Base-by-base conservation (phyloP, 2,797 vertebrate species). In the Myripristis jacobus region DNA sequence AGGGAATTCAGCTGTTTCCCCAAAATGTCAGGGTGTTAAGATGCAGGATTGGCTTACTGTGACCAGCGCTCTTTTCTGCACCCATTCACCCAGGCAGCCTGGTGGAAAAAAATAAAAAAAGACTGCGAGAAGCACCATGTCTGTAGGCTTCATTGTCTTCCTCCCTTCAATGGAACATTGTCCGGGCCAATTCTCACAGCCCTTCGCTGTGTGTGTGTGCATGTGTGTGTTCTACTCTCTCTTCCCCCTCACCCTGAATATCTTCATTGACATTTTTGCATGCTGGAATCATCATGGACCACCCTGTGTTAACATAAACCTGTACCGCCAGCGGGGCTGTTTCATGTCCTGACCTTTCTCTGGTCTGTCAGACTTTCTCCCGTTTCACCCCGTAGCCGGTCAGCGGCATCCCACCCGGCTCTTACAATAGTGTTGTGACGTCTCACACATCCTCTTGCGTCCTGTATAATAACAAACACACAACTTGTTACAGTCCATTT, bases 231-330 rank as follows among this genome's bases (percentile, higher is more conserved):
- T 70, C 50, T 9, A 48, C 8, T 70, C 77, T 76, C 76, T 64
- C 44, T 22, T 77, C 56, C 81, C 50, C 73, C 58, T 79, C 53
- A 12, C 81, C 67, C 79, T 51, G 29, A 73, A 76, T 81, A 87
- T 92, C 84, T 90, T 79, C 87, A 75, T 87, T 89, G 79, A 92
- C 87, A 93, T 94, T 89, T 93, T 93, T 94, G 77, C 75, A 60
- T 18, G 61, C 77, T 90, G 81, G 66, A 86, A 88, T 94, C 88
- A 93, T 86, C 64, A 56, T 18, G 7, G 94, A 94, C 93, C 93
- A 93, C 94, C 94, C 92, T 64, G 87, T 55, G 82, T 83, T 92
- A 89, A 85, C 81, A 84, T 93, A 93, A 93, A 92, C 91, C 90
- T 77, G 70, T 69, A 5, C 60, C 36, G 34, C 76, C 70, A 83